Conservation (phyloP, 1,140 invertebrate species). For the Drosophila carrolli region DNA sequence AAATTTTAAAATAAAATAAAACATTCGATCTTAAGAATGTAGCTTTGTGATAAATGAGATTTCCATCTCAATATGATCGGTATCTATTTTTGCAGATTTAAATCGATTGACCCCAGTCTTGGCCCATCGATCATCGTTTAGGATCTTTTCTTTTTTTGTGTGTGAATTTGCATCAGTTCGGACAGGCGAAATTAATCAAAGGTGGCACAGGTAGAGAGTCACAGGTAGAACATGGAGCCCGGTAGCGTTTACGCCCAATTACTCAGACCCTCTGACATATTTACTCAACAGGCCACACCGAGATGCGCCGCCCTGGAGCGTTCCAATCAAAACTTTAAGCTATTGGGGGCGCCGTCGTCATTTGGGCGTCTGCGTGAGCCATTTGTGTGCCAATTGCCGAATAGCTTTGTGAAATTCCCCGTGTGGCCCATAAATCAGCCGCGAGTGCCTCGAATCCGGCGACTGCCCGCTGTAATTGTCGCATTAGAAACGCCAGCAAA, state of each 20-base stretch:
- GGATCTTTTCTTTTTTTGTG: conserved; percentile 1
- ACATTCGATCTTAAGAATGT: too few species aligned
- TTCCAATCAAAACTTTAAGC: conserved; percentile 66
- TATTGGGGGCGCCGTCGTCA: conserved; percentile 40
- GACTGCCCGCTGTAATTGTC: conserved; percentile 70
- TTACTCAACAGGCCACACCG: conserved; percentile 69
- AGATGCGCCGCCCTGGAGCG: conserved; percentile 31
- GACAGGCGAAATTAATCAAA: conserved; percentile 71
- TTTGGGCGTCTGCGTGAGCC: conserved; percentile 42
- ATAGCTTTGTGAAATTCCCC: conserved; percentile 70
- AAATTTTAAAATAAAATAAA: too few species aligned
- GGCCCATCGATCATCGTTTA: conserved; percentile 9
- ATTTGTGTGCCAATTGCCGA: conserved; percentile 75
- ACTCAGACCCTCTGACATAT: conserved; percentile 70
- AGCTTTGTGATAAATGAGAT: background rate
- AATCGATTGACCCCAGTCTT: background rate
- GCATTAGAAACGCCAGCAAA: conserved; percentile 80
- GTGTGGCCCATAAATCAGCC: conserved; percentile 72
- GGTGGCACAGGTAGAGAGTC: conserved; percentile 25
- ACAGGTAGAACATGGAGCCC: conserved; percentile 18
- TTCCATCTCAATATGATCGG: background rate
- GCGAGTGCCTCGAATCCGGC: conserved; percentile 70
- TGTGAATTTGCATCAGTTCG: conserved; percentile 71
- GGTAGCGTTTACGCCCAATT: conserved; percentile 69
- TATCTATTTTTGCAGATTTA: conserved; percentile 1